Conservation (phyloP, 92 coral and sea anemone genomes). For the Scolanthus callimorphus region DNA sequence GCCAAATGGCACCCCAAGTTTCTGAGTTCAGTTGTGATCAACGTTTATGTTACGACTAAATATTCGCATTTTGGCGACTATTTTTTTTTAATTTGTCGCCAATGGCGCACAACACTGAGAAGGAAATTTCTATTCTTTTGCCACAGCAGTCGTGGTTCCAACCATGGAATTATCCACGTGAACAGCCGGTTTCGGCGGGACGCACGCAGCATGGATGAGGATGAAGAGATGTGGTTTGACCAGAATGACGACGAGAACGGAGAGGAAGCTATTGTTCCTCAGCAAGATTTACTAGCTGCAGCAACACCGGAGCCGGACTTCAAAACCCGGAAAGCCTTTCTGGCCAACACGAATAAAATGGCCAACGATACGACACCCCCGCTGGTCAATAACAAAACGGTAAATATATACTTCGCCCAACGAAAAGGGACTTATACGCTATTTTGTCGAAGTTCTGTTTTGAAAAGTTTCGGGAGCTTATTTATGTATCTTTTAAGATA, state of each 20-base stretch:
- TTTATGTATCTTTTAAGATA: no score
- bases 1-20: no score
- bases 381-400: conserved; percentile 60
- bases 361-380: conserved; percentile 31
- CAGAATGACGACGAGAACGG: conserved; percentile 83
- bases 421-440: no score
- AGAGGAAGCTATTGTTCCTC: conserved; percentile 58
- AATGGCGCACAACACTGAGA: no score
- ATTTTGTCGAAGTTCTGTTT: no score
- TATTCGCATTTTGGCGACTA: no score
- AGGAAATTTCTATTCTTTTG: no score
- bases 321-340: conserved; percentile 67
- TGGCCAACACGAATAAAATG: conserved; percentile 42
- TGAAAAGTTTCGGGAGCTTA: no score
- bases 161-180: conserved; percentile 93
- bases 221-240: conserved; percentile 94
- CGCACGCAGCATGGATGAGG: conserved; percentile 92
- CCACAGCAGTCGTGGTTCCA: conserved; percentile 44
- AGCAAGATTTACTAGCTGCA: conserved; percentile 45
- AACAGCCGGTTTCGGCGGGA: conserved; percentile 93
- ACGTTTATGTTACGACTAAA: no score
- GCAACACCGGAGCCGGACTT: conserved; percentile 38
- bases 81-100: no score
- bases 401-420: conserved; percentile 7
- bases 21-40: no score